Evolutionary conservation across 2,888 invertebrate species (phyloP), one percentile per base, ranked within the genome.

Genomic region (Conops quadrifasciatus): DNA sequence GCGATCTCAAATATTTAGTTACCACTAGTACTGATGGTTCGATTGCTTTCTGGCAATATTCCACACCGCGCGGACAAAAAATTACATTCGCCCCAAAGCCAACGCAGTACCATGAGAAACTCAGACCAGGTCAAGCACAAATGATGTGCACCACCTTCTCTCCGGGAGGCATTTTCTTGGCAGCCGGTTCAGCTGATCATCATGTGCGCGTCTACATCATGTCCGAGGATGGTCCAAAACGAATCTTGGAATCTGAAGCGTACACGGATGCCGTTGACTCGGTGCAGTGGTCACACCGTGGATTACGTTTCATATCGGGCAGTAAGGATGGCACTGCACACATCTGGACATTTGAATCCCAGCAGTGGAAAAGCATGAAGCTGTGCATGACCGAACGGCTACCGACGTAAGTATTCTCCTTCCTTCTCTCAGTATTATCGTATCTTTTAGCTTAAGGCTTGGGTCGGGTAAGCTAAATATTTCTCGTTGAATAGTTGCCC

Each of bases 11-110:
- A 74, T 97, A 95, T 87, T 89, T 99, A 71, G 94, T 96, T 16
- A 96, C 96, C 47, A 97, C 98, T 1, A 96, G 97, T 79, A 94
- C 94, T 1, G 98, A 99, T 87, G 98, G 98, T 45, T 95, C 95
- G 16, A 95, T 98, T 71, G 96, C 97, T 16, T 98, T 99, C 88
- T 98, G 98, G 97, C 91, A 93, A 59, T 96, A 93, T 80, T 87
- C 88, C 2, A 89, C 89, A 69, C 88, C 89, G 65, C 82, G 86
- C 0, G 88, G 88, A 4, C 88, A 89, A 63, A 90, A 89, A 79
- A 88, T 89, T 2, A 87, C 89, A 28, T 92, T 92, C 82, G 89
- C 91, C 88, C 89, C 92, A 26, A 94, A 93, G 84, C 97, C 97
- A 2, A 92, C 94, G 77, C 93, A 96, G 84, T 97, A 94, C 86